These are phyloP conservation scores for Hydraecia micacea DNA, from an alignment of 2,888 invertebrate genomes.

Conservation along the genomic window DNA sequence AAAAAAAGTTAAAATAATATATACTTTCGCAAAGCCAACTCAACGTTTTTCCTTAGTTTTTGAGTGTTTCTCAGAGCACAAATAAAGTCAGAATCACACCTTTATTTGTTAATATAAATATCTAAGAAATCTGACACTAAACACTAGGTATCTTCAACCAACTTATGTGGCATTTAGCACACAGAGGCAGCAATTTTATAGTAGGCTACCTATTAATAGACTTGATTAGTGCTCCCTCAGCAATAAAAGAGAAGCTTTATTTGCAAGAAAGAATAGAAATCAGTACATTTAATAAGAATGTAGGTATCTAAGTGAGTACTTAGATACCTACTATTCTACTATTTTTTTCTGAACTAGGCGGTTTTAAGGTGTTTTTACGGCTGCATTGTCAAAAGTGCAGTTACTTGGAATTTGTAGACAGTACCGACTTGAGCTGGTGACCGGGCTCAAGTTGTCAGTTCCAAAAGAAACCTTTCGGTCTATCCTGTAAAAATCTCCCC, in stretches of 20 bases:
- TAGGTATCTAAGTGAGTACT: background rate
- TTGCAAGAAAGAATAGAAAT: background rate
- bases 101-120: background rate
- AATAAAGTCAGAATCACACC: background rate
- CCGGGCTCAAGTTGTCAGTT: background rate
- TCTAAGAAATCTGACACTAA: conserved; percentile 7
- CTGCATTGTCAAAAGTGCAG: background rate
- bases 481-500: background rate
- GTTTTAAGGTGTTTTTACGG: no score
- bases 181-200: conserved; percentile 16
- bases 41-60: background rate
- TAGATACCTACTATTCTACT: no score
- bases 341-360: no score
- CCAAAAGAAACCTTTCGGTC: background rate
- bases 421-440: no score
- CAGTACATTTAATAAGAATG: background rate
- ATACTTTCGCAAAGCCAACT: background rate
- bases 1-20: background rate
- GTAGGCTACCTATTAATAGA: conserved; percentile 12
- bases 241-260: conserved; percentile 10
- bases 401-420: background rate
- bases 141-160: background rate
- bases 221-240: background rate
- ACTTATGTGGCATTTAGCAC: background rate
- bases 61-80: background rate